These are phyloP conservation scores for Ispidina picta DNA, from an alignment of 2,797 vertebrate species.

Conservation along the genomic window DNA sequence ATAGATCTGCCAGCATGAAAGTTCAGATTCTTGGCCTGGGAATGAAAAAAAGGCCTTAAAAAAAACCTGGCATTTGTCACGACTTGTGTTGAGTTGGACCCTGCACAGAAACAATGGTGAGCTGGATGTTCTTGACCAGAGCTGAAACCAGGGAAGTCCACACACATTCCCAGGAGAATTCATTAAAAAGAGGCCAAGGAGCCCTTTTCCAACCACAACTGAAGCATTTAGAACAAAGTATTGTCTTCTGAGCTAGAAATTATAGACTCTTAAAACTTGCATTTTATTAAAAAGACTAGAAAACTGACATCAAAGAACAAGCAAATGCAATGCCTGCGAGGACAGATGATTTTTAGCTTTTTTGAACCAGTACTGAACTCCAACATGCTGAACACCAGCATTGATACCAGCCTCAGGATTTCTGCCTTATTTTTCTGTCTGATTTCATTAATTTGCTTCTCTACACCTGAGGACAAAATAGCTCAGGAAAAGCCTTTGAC, in stretches of 20 bases:
- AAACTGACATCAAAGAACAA: conserved; percentile 29
- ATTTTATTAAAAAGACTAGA: conserved; percentile 26
- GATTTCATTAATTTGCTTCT: conserved; percentile 3
- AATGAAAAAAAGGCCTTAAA: background rate
- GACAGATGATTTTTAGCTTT: background rate
- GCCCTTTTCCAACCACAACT: background rate
- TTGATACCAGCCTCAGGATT: background rate
- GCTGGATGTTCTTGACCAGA: background rate
- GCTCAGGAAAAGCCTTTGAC: background rate
- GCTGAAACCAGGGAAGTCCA: background rate
- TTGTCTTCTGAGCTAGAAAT: background rate
- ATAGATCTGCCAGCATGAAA: background rate
- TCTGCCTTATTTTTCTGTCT: background rate
- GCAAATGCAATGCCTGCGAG: background rate
- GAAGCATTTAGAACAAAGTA: conserved; percentile 15
- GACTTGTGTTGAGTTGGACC: background rate
- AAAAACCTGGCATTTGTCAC: background rate
- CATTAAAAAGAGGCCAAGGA: background rate
- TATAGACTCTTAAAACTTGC: background rate
- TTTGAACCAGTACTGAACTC: background rate
- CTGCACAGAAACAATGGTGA: background rate
- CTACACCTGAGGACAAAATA: background rate
- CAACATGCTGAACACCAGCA: background rate
- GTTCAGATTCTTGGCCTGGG: background rate
- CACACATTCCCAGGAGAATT: background rate